Evolutionary conservation across 2,888 invertebrate genomes (phyloP), one percentile per base, ranked within the genome.

Genomic region (Tricholauxania praeusta): DNA sequence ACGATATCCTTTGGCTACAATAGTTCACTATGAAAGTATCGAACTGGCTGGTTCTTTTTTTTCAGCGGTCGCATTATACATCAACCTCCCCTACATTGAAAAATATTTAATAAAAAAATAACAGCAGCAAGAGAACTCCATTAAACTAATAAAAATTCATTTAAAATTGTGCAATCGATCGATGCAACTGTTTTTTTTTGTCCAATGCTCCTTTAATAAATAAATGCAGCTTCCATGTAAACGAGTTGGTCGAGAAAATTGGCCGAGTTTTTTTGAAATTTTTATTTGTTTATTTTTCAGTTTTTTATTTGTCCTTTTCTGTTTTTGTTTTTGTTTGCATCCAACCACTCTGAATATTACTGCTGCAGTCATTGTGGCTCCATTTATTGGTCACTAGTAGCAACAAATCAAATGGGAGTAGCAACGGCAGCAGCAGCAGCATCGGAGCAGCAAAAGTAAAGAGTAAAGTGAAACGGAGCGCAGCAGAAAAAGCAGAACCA

Each of bases 81-180:
- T 10, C 8, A 39, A 39, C 39, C 39, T 39, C 39, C 39, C 39
- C 39, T 39, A 10, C 39, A 39, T 10, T 39, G 39, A 10, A 39
- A 39, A 39, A 39, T 28, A 28, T 28, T 28, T 28, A 22, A 19
- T 1, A 3, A 65, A 12, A 53, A 55, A 55, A 55, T 0, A 55
- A 39, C 57, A 55, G 57, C 57, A 48, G 48, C 67, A 57, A 39
- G 67, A 47, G 48, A 67, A 67, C 39, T 53, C 55, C 67, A 67
- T 67, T 67, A 57, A 55, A 67, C 57, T 67, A 67, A 67, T 67
- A 68, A 68, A 68, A 68, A 59, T 68, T 59, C 68, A 59, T 68
- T 60, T 48, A 70, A 70, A 70, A 70, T 62, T 70, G 70, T 63
- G 70, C 63, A 70, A 70, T 70, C 70, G 70, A 70, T 70, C 70